These are phyloP conservation scores for Orientallactaga bullata DNA, from an alignment of 2,113 vertebrate genomes.

Conservation along the genomic window DNA sequence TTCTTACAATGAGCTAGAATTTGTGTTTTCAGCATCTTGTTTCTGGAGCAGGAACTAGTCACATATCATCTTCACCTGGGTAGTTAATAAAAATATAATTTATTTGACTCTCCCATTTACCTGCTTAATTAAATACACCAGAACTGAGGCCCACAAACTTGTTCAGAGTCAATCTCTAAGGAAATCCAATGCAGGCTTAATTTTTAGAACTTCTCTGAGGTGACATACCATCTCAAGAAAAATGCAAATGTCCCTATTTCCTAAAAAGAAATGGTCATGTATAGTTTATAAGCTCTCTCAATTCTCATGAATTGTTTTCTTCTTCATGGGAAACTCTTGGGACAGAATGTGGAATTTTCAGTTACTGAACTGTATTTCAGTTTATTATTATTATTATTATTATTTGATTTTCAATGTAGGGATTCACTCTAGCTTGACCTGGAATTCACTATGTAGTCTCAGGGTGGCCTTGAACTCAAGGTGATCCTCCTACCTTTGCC, in stretches of 20 bases:
- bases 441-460: too few relatives aligned
- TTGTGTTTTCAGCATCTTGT: neutral
- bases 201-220: neutral
- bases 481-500: too few relatives aligned
- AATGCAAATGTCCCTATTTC: neutral
- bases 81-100: constrained; percentile 9
- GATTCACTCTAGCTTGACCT: too few relatives aligned
- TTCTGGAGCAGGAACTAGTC: neutral
- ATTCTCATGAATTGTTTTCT: neutral
- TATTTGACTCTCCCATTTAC: neutral
- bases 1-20: neutral
- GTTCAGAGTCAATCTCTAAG: neutral
- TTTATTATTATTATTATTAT: too few relatives aligned
- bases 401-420: too few relatives aligned
- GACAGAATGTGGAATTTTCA: constrained; percentile 50
- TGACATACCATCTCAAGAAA: neutral
- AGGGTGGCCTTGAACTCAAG: too few relatives aligned
- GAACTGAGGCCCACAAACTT: neutral
- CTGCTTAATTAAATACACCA: neutral
- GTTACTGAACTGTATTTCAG: constrained; percentile 28
- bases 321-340: neutral
- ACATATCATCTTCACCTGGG: neutral
- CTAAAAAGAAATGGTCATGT: neutral
- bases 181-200: neutral
- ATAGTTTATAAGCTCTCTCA: neutral